phyloP scores from a whole-genome alignment of 2,797 vertebrate species.

The Dromococcyx pavoninus region DNA sequence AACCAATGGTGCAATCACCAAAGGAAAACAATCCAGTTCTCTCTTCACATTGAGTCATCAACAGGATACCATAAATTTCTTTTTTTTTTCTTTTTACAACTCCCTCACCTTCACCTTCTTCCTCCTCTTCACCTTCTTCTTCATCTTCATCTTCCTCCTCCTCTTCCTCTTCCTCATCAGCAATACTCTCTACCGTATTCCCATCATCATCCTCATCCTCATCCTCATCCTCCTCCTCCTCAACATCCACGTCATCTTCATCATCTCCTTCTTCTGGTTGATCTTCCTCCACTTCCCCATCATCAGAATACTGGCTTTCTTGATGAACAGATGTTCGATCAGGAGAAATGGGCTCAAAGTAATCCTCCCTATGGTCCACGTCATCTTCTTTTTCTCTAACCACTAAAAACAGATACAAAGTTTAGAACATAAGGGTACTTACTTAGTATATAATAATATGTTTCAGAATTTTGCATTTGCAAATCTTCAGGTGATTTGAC shows the following conservation, averaged over 20 bases:
- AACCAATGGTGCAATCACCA: background rate
- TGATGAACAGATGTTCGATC: conserved; percentile 90
- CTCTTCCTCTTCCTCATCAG: conserved; percentile 91
- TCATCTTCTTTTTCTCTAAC: conserved; percentile 89
- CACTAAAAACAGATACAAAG: conserved; percentile 56
- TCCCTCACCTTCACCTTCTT: conserved; percentile 73
- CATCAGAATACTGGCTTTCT: conserved; percentile 90
- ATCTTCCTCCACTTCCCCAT: conserved; percentile 90
- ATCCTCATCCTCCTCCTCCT: conserved; percentile 77
- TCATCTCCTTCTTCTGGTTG: conserved; percentile 88
- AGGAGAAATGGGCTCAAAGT: conserved; percentile 95
- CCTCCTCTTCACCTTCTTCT: conserved; percentile 82
- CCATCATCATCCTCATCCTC: conserved; percentile 83
- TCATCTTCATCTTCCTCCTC: conserved; percentile 88
- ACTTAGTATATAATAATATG: background rate
- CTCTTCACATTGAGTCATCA: background rate
- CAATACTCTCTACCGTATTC: conserved; percentile 89
- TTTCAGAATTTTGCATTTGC: background rate
- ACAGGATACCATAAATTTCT: background rate
- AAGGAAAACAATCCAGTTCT: background rate
- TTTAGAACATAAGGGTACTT: background rate
- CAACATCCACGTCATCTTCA: conserved; percentile 89
- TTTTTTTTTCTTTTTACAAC: background rate
- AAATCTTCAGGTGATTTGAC: background rate
- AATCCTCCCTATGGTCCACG: conserved; percentile 87